Evolutionary conservation across 2,113 vertebrate species (phyloP), one percentile per base, ranked within the genome.

Genomic region (Sturnira hondurensis): DNA sequence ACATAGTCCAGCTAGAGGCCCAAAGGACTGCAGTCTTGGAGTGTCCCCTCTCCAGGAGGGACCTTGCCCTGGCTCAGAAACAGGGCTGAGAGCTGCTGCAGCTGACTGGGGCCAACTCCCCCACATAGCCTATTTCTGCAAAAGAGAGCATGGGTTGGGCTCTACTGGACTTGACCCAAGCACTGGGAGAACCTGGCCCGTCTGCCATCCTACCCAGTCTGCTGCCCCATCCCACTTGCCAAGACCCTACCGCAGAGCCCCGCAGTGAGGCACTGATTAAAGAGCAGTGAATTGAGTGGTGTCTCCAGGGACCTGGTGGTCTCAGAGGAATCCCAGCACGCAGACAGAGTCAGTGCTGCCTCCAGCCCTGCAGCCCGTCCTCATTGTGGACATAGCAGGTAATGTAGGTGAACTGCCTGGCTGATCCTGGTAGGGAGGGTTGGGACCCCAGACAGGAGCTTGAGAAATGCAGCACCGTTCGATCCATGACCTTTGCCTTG

Each of bases 251-350:
- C 84, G 38, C 97, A 91, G 77, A 98, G 91, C 33, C 58, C 56
- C 6, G 95, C 96, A 2, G 97, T 92, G 68, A 99, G 98, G 88
- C 95, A 96, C 56, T 94, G 98, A 92, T 99, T 99, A 95, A 99
- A 99, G 56, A 99, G 98, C 84, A 99, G 87, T 83, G 96, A 98
- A 97, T 99, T 99, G 97, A 99, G 98, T 0, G 99, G 99, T 45
- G 97, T 97, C 89, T 99, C 99, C 97, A 99, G 98, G 0, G 99
- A 99, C 22, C 19, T 67, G 0, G 93, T 97, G 0, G 99, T 99
- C 96, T 98, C 98, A 22, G 95, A 94, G 0, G 98, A 97, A 80
- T 99, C 98, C 99, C 99, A 99, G 86, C 98, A 98, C 2, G 98
- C 98, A 0, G 99, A 99, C 22, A 99, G 96, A 70, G 98, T 98